Percentiles rank a stretch among this genome's conserved stretches.
Evolutionary conservation across 2,113 vertebrate genomes (phyloP).

Genomic region (Hydrochoerus hydrochaeris): DNA sequence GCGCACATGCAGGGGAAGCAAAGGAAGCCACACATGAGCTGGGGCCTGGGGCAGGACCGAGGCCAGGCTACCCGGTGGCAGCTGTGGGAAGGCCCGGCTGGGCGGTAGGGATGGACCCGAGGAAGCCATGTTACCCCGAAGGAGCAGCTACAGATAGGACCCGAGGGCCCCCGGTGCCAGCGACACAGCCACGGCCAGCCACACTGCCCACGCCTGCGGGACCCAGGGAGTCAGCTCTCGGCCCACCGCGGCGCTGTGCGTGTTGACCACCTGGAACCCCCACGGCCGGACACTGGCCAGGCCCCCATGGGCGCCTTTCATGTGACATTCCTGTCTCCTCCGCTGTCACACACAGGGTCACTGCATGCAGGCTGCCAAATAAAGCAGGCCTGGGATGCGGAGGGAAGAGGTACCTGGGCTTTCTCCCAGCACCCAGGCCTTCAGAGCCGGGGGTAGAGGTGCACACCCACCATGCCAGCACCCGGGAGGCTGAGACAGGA

Average conservation of each 20-base stretch:
- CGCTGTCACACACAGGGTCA: constrained; percentile 50
- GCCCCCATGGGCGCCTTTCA: constrained; percentile 67
- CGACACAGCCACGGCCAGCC: neutral
- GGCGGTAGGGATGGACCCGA: neutral
- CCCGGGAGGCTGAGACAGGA: neutral
- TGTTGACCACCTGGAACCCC: constrained; percentile 75
- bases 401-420: neutral
- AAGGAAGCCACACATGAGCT: neutral
- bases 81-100: neutral
- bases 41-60: neutral
- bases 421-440: neutral
- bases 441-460: neutral
- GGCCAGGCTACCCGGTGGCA: neutral
- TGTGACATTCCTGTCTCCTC: constrained; percentile 68
- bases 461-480: neutral
- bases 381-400: constrained; percentile 69
- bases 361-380: constrained; percentile 60
- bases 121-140: neutral
- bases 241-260: neutral
- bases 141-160: neutral
- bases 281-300: constrained; percentile 72
- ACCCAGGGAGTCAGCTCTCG: neutral
- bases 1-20: neutral
- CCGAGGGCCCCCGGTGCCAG: neutral
- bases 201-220: neutral